phyloP scores from a whole-genome alignment of 2,797 vertebrate genomes.

The Smutsia gigantea region DNA sequence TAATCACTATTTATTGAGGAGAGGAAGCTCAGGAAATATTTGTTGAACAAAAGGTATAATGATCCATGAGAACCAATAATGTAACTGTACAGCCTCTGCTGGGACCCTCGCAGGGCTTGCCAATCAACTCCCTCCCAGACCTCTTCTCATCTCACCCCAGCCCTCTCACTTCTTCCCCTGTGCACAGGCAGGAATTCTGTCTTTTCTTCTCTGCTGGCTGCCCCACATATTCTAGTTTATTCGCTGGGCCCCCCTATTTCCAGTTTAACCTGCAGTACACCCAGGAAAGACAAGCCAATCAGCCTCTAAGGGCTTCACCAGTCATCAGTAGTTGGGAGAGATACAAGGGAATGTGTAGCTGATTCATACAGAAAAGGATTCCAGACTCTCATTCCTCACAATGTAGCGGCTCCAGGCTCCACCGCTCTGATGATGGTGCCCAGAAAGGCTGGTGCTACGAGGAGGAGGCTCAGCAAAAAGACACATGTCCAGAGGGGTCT shows the following conservation, averaged over 20 bases:
- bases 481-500: neutral
- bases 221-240: neutral
- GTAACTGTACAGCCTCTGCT: no score
- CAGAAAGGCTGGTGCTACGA: neutral
- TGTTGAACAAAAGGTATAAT: neutral
- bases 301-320: neutral
- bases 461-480: neutral
- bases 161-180: neutral
- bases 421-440: neutral
- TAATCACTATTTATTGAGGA: neutral
- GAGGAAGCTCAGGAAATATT: neutral
- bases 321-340: neutral
- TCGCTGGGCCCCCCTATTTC: no score
- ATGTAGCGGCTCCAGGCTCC: neutral
- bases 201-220: neutral
- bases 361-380: neutral
- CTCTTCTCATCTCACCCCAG: neutral
- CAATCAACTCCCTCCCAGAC: neutral
- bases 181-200: neutral
- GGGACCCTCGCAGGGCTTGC: neutral
- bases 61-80: neutral
- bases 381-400: neutral
- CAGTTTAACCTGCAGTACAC: neutral
- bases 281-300: neutral
- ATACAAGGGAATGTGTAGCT: neutral